Conservation (phyloP, 2,888 invertebrate species). For the Scaptomyza polygonia region DNA sequence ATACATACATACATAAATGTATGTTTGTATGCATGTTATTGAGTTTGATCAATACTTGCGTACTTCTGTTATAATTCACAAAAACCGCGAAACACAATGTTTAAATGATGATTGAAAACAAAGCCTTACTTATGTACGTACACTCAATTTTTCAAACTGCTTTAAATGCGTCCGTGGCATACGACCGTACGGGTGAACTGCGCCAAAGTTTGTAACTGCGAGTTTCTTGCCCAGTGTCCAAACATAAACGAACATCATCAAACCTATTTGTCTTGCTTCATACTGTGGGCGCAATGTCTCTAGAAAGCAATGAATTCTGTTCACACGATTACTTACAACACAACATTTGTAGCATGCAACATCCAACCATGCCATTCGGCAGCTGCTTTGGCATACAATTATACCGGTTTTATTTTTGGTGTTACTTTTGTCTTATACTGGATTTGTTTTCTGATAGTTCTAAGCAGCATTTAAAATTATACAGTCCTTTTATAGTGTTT, state of each 20-base stretch:
- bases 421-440: background rate
- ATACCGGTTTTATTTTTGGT: background rate
- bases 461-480: background rate
- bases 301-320: background rate
- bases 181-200: constrained; percentile 29
- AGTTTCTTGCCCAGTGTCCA: constrained; percentile 25
- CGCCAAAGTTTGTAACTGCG: constrained; percentile 35
- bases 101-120: constrained; percentile 6
- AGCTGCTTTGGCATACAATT: background rate
- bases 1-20: no score
- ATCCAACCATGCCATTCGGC: background rate
- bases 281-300: background rate
- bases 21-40: background rate
- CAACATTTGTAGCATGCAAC: constrained; percentile 8
- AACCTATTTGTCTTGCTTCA: background rate
- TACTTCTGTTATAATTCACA: constrained; percentile 14
- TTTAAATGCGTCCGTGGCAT: constrained; percentile 37
- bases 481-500: background rate
- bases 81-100: constrained; percentile 8
- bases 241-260: constrained; percentile 38
- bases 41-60: constrained; percentile 6
- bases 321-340: background rate
- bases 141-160: constrained; percentile 24
- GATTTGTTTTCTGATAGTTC: background rate
- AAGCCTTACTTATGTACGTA: constrained; percentile 21